These are phyloP conservation scores for Pemphredon lugubris DNA, from an alignment of 2,888 invertebrate species.

Conservation along the genomic window DNA sequence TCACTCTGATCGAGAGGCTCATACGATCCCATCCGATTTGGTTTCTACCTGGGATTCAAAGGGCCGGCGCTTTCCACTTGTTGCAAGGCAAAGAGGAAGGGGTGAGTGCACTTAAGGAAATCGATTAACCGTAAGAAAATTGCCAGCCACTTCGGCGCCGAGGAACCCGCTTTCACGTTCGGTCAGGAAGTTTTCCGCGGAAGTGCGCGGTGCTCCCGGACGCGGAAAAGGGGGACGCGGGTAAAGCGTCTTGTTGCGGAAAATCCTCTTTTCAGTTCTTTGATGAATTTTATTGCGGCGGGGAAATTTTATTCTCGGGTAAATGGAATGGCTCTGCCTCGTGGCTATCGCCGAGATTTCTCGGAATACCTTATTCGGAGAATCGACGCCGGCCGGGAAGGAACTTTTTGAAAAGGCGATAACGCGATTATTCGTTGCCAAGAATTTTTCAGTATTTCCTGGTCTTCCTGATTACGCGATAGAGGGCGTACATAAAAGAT, in stretches of 20 bases:
- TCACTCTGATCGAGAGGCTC: constrained; percentile 92
- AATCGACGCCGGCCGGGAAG: too few species aligned
- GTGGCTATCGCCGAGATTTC: not conserved
- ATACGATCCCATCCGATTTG: constrained; percentile 96
- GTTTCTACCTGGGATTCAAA: constrained; percentile 96
- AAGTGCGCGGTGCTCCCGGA: not conserved
- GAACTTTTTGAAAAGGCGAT: too few species aligned
- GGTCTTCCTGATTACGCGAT: too few species aligned
- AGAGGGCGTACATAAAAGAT: too few species aligned
- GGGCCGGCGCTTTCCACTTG: constrained; percentile 96
- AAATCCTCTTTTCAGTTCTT: constrained; percentile 18
- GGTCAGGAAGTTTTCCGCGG: constrained; percentile 23
- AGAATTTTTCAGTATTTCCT: too few species aligned
- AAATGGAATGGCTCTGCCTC: not conserved
- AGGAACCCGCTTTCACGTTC: constrained; percentile 13
- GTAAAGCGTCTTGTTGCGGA: constrained; percentile 19
- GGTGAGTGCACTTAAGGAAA: constrained; percentile 82
- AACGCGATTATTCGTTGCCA: too few species aligned
- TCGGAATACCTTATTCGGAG: too few species aligned
- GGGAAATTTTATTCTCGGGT: not conserved
- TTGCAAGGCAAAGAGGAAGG: constrained; percentile 96
- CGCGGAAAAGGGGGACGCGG: not conserved
- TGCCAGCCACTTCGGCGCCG: constrained; percentile 8
- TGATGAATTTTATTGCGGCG: not conserved
- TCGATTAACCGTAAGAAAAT: constrained; percentile 59